phyloP scores from a whole-genome alignment of 2,113 vertebrate species.

The Ginglymostoma cirratum region DNA sequence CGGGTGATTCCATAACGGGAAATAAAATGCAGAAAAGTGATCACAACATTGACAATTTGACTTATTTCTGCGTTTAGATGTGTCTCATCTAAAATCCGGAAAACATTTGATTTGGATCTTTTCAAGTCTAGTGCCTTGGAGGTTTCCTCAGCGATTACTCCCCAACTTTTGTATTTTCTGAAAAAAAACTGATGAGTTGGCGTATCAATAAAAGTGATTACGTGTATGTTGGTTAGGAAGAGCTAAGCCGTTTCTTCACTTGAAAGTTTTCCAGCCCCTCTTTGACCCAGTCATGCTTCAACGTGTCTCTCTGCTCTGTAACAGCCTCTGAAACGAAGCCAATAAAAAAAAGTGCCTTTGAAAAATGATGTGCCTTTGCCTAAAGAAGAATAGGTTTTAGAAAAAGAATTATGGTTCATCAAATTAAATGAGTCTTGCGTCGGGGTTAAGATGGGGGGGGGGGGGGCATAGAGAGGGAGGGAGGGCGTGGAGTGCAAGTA shows the following conservation, averaged over 20 bases:
- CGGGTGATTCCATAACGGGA: neutral
- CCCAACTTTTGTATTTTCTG: neutral
- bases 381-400: neutral
- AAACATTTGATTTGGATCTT: neutral
- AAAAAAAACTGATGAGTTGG: conserved; percentile 21
- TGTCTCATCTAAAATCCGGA: no score
- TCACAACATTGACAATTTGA: neutral
- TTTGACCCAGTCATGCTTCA: conserved; percentile 26
- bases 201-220: conserved; percentile 36
- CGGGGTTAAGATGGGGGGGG: neutral
- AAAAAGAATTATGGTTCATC: neutral
- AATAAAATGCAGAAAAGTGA: neutral
- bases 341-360: neutral
- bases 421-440: neutral
- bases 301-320: conserved; percentile 24
- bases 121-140: neutral
- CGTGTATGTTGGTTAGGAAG: conserved; percentile 26
- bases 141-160: neutral
- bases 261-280: neutral
- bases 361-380: neutral
- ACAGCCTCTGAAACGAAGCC: neutral
- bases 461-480: no score
- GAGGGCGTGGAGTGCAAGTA: neutral
- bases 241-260: neutral
- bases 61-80: neutral